Base-by-base conservation (phyloP, 2,113 vertebrate species). In the Solenodon paradoxus region DNA sequence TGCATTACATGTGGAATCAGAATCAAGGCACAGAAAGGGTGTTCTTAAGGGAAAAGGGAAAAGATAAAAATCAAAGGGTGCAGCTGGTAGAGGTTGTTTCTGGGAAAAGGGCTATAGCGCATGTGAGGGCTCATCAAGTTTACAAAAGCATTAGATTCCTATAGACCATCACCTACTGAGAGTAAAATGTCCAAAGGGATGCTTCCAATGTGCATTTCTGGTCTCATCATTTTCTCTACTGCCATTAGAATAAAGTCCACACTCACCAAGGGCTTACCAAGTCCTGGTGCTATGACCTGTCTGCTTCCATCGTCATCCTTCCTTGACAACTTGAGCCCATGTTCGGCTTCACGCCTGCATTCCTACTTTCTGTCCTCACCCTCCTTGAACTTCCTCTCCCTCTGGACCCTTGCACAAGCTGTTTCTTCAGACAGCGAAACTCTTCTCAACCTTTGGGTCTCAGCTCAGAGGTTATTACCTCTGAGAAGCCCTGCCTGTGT, bases 11-110 rank as follows among this genome's bases (percentile, higher is more conserved):
- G 7, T 9, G 71, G n/a, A 81, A 64, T 4, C 49, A 26, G 69
- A 89, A 63, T 61, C 83, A 82, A 74, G 40, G 63, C 94, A 6
- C 30, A 79, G 24, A 72, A 42, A 82, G 17, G 16, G 30, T 3
- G 0, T 32, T 42, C 24, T 8, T n/a, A 8, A 3, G n/a, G n/a
- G n/a, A n/a, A n/a, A 47, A 74, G 32, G 17, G 13, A 26, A 53
- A 66, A 68, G 40, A 17, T 82, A 47, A 86, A 87, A 90, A 42
- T 47, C 53, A 74, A 95, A 92, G 28, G 22, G n/a, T 47, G 28
- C 2, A 15, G 15, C 40, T 81, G 32, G 22, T 80, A 40, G 42
- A 94, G 30, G 15, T 3, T 57, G 19, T 45, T 74, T 59, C 63
- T 26, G 26, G n/a, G 42, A 3, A 45, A 90, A 64, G 1, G 10